Evolutionary conservation across 2,113 vertebrate species (phyloP), one percentile per base, ranked within the genome.

Genomic region (Brachyhypopomus occidentalis): DNA sequence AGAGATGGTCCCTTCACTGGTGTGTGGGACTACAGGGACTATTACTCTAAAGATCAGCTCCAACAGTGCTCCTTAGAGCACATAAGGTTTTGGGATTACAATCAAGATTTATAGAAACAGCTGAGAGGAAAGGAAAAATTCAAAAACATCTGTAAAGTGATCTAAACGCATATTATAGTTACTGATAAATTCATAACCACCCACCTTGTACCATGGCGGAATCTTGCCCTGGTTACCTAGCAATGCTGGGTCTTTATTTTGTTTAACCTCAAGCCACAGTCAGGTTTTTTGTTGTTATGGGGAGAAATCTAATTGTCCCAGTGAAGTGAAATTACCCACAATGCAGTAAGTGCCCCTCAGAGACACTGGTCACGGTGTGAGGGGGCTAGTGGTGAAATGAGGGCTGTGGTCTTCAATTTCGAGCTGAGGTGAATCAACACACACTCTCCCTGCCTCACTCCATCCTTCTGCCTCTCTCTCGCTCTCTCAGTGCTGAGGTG

Each of bases 311-410:
- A 90, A 90, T 91, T 88, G 86, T 60, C 74, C 72, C 22, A 66
- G 62, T 70, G 78, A 83, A 81, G 27, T 80, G 73, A 80, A 86
- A 89, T 86, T 84, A 85, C 87, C 82, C 84, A 87, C 84, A 88
- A 87, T 86, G 83, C 86, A 83, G 59, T 86, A 84, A 89, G 85
- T 87, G 80, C 52, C 88, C 87, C 83, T 85, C 17, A 66, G 86
- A 83, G 80, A 82, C 8, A 66, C 64, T 59, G 63, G 38, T 34
- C 59, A 5, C 2, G 59, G 36, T 52, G 59, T 62, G 77, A 86
- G 60, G 45, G 20, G 59, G 67, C 55, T 58, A 78, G 72, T n/a
- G 36, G 52, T 64, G 48, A 72, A 55, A 55, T 66, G 38, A 27
- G 59, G 67, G 62, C 63, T 36, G 75, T 58, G 22, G 36, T 80